Evolutionary conservation across 2,797 vertebrate species (phyloP).

Genomic region (Cynodonichthys magdalenae): DNA sequence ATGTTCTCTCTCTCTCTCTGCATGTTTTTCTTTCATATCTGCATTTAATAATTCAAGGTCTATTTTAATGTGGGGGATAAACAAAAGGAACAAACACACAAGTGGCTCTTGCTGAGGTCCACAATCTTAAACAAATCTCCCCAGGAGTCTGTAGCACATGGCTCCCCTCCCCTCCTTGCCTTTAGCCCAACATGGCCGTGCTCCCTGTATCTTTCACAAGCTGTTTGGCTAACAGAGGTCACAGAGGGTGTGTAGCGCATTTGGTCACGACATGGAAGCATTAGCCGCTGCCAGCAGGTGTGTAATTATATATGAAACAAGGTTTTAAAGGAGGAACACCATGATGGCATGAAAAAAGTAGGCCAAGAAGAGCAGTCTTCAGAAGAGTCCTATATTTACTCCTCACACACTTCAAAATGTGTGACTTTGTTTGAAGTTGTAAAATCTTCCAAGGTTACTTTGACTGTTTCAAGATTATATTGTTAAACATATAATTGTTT

Average conservation of each 20-base stretch:
- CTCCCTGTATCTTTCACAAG: constrained; percentile 65
- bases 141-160: constrained; percentile 31
- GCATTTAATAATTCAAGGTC: constrained; percentile 40
- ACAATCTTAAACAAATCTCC: constrained; percentile 40
- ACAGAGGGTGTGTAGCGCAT: constrained; percentile 61
- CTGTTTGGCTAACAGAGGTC: constrained; percentile 70
- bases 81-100: constrained; percentile 35
- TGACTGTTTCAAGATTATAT: constrained; percentile 67
- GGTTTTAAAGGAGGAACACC: constrained; percentile 56
- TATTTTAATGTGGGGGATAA: constrained; percentile 20
- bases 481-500: constrained; percentile 40
- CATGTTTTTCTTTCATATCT: too few species aligned
- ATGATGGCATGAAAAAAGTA: constrained; percentile 59
- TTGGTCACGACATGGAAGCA: constrained; percentile 65
- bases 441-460: constrained; percentile 59
- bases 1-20: not conserved
- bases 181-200: constrained; percentile 42
- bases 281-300: constrained; percentile 73
- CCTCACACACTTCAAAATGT: constrained; percentile 58
- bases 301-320: constrained; percentile 76
- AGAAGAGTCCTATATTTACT: constrained; percentile 76
- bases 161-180: constrained; percentile 33
- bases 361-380: constrained; percentile 58
- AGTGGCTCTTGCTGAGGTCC: constrained; percentile 17
- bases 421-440: constrained; percentile 63